phyloP scores from a whole-genome alignment of 1,140 invertebrate species.

The Colletes latitarsis region DNA sequence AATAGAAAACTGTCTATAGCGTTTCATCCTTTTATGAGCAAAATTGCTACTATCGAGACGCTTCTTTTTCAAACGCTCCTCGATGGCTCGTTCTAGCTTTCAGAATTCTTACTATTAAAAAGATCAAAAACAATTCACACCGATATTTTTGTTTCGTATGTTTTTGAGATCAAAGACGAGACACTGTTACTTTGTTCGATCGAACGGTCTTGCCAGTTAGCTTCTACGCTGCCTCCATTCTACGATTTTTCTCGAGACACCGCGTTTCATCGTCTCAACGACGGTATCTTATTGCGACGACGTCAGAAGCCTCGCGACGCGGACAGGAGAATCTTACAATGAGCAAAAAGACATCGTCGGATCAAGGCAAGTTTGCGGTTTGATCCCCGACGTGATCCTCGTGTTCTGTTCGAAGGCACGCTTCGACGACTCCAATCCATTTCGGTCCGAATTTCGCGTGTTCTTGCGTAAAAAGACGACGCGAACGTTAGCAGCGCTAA shows the following conservation, averaged over 20 bases:
- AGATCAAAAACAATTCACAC: no score
- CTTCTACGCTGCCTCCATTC: no score
- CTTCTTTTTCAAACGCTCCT: no score
- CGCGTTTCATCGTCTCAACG: conserved; percentile 7
- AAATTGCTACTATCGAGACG: no score
- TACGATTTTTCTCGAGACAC: not conserved
- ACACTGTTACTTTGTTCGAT: no score
- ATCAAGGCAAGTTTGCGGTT: conserved; percentile 63
- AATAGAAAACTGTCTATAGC: no score
- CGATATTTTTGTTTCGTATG: no score
- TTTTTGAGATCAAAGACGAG: no score
- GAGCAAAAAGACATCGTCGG: conserved; percentile 42
- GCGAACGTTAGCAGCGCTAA: not conserved
- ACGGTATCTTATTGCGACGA: conserved; percentile 6
- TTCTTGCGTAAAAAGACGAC: conserved; percentile 26
- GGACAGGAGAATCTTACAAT: not conserved
- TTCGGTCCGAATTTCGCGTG: conserved; percentile 53
- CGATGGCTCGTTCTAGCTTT: no score
- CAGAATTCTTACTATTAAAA: no score
- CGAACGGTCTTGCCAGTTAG: no score
- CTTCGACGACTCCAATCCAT: conserved; percentile 66
- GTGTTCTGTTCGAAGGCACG: conserved; percentile 67
- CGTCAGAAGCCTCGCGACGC: conserved; percentile 9
- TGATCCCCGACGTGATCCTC: conserved; percentile 67
- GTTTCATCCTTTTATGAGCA: no score